Evolutionary conservation across 2,888 invertebrate species (phyloP).

Genomic region (Caradrina clavipalpis): DNA sequence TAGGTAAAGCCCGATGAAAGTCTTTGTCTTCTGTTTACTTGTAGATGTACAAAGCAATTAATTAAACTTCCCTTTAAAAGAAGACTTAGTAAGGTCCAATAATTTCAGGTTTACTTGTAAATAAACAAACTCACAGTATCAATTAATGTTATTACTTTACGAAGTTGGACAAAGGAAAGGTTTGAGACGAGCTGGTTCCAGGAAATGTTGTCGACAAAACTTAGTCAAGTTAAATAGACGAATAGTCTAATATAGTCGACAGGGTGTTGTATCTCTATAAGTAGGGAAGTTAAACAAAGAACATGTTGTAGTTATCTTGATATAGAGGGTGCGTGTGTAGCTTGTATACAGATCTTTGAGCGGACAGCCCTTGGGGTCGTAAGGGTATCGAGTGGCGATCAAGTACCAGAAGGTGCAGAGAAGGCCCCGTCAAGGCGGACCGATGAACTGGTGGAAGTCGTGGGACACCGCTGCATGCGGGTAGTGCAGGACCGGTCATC

Average conservation of each 20-base stretch:
- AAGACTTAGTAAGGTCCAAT: conserved; percentile 24
- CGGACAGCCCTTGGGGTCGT: no score
- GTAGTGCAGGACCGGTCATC: no score
- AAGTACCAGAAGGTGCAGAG: no score
- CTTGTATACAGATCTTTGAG: no score
- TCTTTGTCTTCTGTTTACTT: conserved; percentile 19
- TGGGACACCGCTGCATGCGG: no score
- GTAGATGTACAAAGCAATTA: conserved; percentile 27
- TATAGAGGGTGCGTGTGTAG: no score
- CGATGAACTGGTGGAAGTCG: no score
- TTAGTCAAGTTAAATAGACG: conserved; percentile 11
- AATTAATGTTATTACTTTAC: conserved; percentile 45
- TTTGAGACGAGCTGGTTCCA: conserved; percentile 16
- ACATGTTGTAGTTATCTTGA: no score
- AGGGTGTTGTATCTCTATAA: background rate
- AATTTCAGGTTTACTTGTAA: conserved; percentile 13
- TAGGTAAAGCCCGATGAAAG: background rate
- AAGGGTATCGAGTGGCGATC: no score
- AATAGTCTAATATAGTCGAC: conserved; percentile 1
- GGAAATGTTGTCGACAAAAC: conserved; percentile 34
- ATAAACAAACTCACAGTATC: conserved; percentile 32
- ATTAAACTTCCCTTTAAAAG: conserved; percentile 24
- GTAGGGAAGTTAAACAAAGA: no score
- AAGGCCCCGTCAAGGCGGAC: no score
- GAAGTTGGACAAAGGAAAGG: conserved; percentile 32